phyloP scores from a whole-genome alignment of 2,113 vertebrate species.

The Drymodes brunneopygia region DNA sequence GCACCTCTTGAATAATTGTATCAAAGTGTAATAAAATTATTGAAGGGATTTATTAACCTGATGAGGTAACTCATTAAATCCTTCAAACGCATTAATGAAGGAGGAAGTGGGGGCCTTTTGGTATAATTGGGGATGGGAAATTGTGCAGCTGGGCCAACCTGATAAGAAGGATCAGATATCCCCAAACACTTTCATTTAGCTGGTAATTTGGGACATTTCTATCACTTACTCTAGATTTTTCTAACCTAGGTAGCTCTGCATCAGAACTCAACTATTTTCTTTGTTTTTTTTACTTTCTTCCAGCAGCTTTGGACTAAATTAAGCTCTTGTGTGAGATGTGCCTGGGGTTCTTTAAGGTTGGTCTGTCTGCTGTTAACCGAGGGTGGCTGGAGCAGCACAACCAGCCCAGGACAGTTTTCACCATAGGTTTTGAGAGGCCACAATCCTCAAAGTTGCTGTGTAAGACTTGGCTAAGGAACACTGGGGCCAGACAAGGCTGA shows the following conservation, averaged over 20 bases:
- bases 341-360: background rate
- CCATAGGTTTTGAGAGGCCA: background rate
- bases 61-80: slow-evolving; percentile 56
- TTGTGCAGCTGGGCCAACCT: background rate
- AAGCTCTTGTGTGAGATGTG: background rate
- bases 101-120: background rate
- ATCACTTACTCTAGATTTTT: background rate
- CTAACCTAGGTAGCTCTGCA: background rate
- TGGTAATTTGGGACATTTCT: background rate
- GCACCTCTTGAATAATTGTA: background rate
- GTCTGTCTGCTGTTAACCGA: background rate
- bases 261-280: background rate
- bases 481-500: background rate
- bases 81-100: slow-evolving; percentile 21
- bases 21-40: slow-evolving; percentile 43
- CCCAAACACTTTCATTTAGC: background rate
- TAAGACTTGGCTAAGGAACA: background rate
- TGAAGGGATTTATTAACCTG: slow-evolving; percentile 58
- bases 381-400: background rate
- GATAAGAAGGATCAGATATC: background rate
- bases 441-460: background rate
- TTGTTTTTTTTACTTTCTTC: background rate
- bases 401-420: background rate
- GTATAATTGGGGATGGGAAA: background rate
- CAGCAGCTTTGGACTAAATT: background rate